A percentile compares a stretch with the other conserved stretches of the same genome.
Evolutionary conservation across 2,797 vertebrate species (phyloP).

Genomic region (Eulemur rubriventer): DNA sequence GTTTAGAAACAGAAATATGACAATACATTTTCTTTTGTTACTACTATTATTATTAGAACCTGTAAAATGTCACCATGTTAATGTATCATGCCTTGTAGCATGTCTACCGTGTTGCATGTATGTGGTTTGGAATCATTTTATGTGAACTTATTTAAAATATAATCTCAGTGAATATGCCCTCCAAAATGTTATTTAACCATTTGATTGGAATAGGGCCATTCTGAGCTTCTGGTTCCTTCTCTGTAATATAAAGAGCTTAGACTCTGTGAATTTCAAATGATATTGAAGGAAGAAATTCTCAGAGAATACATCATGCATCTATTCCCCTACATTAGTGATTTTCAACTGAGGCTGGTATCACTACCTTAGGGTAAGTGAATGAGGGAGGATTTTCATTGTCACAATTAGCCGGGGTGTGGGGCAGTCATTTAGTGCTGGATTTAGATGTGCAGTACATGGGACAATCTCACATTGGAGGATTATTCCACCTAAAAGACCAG

Average conservation of each 20-base stretch:
- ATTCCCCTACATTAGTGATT: neutral
- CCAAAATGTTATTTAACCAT: neutral
- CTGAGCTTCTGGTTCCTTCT: neutral
- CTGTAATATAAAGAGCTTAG: neutral
- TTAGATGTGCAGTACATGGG: neutral
- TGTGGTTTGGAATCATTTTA: neutral
- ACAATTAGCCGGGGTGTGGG: fast-evolving
- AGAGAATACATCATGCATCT: neutral
- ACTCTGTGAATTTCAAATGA: neutral
- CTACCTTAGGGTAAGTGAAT: neutral
- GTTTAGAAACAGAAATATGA: neutral
- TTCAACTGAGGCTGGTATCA: neutral
- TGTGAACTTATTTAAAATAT: neutral
- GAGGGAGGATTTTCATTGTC: neutral
- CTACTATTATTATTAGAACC: neutral
- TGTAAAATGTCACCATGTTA: neutral
- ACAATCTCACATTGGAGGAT: neutral
- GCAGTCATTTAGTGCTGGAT: neutral
- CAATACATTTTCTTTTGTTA: neutral
- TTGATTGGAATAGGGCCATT: neutral
- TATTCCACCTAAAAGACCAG: neutral
- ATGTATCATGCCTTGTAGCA: neutral
- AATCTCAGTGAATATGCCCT: neutral
- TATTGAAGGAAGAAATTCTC: neutral
- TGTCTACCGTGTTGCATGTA: neutral